Evolutionary conservation across 2,113 vertebrate genomes (phyloP).

Genomic region (Rousettus leschenaultii): DNA sequence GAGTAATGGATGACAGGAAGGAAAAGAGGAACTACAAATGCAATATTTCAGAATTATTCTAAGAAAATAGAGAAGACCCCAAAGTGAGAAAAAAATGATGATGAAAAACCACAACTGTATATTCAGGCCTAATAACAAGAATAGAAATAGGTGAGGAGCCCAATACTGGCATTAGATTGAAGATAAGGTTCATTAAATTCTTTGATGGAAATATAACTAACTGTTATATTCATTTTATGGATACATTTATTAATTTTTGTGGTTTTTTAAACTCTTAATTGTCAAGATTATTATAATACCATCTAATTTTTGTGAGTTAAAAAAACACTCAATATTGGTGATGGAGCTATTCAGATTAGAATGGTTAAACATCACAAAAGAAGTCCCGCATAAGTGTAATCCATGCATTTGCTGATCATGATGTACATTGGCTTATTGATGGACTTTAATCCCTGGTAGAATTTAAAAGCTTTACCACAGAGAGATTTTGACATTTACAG

Average conservation of each 20-base stretch:
- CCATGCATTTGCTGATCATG: not conserved
- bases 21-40: not conserved
- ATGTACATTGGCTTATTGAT: not conserved
- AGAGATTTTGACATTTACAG: constrained; percentile 32
- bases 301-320: not conserved
- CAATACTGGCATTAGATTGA: not conserved
- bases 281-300: not conserved
- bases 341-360: not conserved
- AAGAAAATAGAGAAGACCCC: not conserved
- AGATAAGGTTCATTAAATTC: not conserved
- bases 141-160: not conserved
- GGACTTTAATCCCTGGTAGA: not conserved
- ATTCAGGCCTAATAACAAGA: not conserved
- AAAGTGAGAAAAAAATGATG: not conserved
- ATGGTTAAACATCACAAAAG: not conserved
- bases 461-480: not conserved
- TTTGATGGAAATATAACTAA: not conserved
- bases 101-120: not conserved
- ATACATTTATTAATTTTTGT: not conserved
- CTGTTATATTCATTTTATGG: not conserved
- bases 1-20: not conserved
- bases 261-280: not conserved
- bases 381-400: not conserved
- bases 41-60: not conserved
- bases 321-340: not conserved